These are phyloP conservation scores for Atta cephalotes DNA, from an alignment of 1,140 invertebrate genomes.

Conservation along the genomic window DNA sequence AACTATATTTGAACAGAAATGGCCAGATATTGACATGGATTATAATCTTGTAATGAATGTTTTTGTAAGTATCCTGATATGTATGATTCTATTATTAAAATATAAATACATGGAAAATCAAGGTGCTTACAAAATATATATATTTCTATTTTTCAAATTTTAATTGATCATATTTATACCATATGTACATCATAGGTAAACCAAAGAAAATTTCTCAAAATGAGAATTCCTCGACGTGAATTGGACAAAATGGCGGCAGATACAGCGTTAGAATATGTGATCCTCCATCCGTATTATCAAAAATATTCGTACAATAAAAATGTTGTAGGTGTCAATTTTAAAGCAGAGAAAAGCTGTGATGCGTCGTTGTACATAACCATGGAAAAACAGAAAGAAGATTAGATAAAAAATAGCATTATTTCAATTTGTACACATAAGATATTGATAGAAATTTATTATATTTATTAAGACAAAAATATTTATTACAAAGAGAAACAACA, in stretches of 20 bases:
- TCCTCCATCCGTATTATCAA: conserved; percentile 77
- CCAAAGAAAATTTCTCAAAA: conserved; percentile 84
- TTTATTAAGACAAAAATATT: neutral
- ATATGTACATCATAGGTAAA: conserved; percentile 85
- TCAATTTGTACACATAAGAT: neutral
- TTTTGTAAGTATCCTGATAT: conserved; percentile 85
- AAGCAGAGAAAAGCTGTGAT: conserved; percentile 73
- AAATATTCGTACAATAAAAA: conserved; percentile 63
- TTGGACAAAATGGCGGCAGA: conserved; percentile 87
- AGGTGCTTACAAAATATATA: neutral
- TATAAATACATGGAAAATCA: conserved; percentile 1
- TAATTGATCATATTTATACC: neutral
- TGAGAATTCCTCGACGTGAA: conserved; percentile 86
- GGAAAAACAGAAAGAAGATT: conserved; percentile 58
- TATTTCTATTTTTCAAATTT: neutral
- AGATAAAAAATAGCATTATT: conserved; percentile 10
- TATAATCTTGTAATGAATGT: conserved; percentile 90
- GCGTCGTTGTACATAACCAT: conserved; percentile 72
- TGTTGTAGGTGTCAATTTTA: conserved; percentile 71
- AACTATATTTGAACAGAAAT: conserved; percentile 90
- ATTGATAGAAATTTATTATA: conserved; percentile 22
- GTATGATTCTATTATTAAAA: neutral
- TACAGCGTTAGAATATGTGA: conserved; percentile 86
- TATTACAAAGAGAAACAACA: conserved; percentile 5
- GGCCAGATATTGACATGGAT: conserved; percentile 93